Conservation (phyloP, 2,888 invertebrate genomes). For the Polietes domitor region DNA sequence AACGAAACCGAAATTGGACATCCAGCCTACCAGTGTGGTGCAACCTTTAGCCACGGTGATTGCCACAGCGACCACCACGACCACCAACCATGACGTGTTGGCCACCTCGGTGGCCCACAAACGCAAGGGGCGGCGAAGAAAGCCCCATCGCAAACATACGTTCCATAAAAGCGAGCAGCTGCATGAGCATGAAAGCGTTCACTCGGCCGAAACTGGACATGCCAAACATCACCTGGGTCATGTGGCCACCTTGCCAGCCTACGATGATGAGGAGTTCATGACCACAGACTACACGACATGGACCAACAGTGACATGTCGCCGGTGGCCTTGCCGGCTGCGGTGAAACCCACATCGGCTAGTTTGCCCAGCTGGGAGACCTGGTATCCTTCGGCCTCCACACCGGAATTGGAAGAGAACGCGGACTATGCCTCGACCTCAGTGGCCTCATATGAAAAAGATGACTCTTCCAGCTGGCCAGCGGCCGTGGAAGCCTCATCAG, state of each 20-base stretch:
- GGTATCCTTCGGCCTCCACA: conserved; percentile 54
- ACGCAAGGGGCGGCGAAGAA: conserved; percentile 78
- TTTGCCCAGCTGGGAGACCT: conserved; percentile 55
- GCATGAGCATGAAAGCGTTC: conserved; percentile 61
- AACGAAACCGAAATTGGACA: conserved; percentile 52
- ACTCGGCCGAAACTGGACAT: conserved; percentile 32
- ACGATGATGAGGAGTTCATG: conserved; percentile 36
- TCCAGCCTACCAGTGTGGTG: conserved; percentile 61
- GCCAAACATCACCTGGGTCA: conserved; percentile 23
- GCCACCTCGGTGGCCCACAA: conserved; percentile 73
- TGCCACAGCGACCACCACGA: conserved; percentile 54
- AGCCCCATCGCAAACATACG: conserved; percentile 51
- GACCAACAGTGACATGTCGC: conserved; percentile 44
- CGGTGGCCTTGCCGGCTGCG: background rate
- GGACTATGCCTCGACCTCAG: background rate
- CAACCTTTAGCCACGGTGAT: background rate
- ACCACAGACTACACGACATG: conserved; percentile 51
- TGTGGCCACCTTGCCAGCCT: background rate
- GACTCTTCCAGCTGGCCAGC: no score
- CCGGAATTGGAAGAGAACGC: background rate
- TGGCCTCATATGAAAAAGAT: background rate
- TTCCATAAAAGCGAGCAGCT: conserved; percentile 54
- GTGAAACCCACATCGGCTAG: conserved; percentile 57
- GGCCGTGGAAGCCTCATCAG: conserved; percentile 49
- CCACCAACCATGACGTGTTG: conserved; percentile 47